These are phyloP conservation scores for Meiosimyza decipiens DNA, from an alignment of 2,888 invertebrate species.

Conservation along the genomic window DNA sequence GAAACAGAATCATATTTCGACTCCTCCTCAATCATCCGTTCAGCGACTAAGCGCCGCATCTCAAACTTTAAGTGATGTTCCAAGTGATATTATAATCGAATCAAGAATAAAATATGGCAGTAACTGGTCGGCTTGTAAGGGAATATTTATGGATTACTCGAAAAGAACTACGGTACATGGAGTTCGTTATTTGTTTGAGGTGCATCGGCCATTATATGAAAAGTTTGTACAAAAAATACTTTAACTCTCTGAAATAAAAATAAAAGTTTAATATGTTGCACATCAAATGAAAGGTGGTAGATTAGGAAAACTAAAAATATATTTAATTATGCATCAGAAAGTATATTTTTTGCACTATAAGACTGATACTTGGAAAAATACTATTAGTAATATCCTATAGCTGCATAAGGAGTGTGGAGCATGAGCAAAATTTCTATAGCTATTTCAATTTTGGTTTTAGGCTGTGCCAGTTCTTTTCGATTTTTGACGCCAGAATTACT, in stretches of 20 bases:
- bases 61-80: slow-evolving; percentile 61
- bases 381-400: too few species aligned
- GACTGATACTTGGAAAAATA: too few species aligned
- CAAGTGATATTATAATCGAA: slow-evolving; percentile 62
- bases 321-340: too few species aligned
- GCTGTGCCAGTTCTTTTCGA: too few species aligned
- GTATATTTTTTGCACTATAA: too few species aligned
- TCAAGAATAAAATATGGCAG: slow-evolving; percentile 62
- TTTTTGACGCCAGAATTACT: too few species aligned
- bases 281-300: too few species aligned
- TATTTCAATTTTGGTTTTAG: too few species aligned
- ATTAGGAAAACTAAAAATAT: too few species aligned
- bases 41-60: slow-evolving; percentile 54
- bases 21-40: too few species aligned
- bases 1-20: background rate
- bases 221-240: slow-evolving; percentile 46
- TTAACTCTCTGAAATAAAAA: background rate
- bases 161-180: slow-evolving; percentile 63
- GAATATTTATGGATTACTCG: slow-evolving; percentile 61
- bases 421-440: too few species aligned
- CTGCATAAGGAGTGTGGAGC: too few species aligned
- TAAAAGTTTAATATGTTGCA: background rate
- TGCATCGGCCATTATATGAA: slow-evolving; percentile 61
- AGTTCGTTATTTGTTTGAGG: slow-evolving; percentile 62
- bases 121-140: slow-evolving; percentile 58